Percentiles rank a stretch among this genome's conserved stretches.
Conservation (phyloP, 2,888 invertebrate species). For the Balanococcus diminutus region DNA sequence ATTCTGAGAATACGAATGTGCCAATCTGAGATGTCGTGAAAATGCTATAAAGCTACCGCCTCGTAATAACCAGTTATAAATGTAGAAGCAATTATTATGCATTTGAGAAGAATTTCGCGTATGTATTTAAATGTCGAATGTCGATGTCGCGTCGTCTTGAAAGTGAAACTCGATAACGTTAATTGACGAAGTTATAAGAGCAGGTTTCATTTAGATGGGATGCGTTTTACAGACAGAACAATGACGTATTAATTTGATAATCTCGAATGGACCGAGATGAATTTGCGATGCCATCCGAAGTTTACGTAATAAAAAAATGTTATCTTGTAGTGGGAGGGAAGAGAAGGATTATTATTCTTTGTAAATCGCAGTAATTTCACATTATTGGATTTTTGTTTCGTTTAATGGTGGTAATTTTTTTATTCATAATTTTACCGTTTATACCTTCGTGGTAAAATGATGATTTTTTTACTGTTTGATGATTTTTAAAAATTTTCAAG, state of each 20-base stretch:
- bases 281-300: neutral
- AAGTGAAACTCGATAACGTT: constrained; percentile 35
- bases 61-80: neutral
- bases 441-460: too few species aligned
- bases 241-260: neutral
- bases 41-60: neutral
- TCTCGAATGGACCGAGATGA: neutral
- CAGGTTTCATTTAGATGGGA: neutral
- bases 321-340: too few species aligned
- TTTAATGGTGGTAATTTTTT: too few species aligned
- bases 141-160: neutral
- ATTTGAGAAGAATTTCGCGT: neutral
- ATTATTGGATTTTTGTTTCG: too few species aligned
- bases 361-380: too few species aligned
- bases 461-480: too few species aligned
- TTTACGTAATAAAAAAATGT: neutral
- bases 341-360: too few species aligned
- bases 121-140: neutral
- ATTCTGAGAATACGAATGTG: neutral
- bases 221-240: neutral
- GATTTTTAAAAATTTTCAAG: too few species aligned
- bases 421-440: too few species aligned
- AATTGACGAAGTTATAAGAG: neutral
- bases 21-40: neutral
- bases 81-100: neutral